Percentiles rank a stretch among this genome's conserved stretches.
These are phyloP conservation scores for Calypte anna DNA, from an alignment of 2,113 vertebrate species.

Conservation along the genomic window DNA sequence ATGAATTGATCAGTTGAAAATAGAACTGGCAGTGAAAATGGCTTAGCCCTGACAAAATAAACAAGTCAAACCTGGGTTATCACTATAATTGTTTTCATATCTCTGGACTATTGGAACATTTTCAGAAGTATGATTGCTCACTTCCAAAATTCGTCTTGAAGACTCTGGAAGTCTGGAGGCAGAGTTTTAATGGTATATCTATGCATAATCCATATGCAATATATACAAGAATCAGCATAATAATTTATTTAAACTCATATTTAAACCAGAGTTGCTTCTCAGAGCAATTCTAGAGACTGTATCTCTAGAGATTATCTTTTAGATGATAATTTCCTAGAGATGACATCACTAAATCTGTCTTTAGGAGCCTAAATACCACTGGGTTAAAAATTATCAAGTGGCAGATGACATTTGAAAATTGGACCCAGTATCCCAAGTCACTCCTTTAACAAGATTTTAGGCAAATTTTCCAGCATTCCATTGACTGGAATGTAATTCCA, in stretches of 20 bases:
- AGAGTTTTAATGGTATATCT: neutral
- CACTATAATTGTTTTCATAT: neutral
- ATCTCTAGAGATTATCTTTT: neutral
- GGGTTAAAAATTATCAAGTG: neutral
- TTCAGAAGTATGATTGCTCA: neutral
- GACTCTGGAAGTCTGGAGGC: neutral
- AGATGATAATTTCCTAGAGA: neutral
- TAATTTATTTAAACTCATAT: neutral
- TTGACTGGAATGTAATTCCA: neutral
- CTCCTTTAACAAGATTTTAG: neutral
- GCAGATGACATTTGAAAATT: neutral
- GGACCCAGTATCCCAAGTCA: neutral
- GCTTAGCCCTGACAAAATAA: neutral
- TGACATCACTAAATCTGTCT: neutral
- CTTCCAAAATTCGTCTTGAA: neutral
- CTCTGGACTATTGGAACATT: neutral
- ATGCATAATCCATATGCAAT: neutral
- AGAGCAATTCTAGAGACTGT: neutral
- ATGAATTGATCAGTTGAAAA: neutral
- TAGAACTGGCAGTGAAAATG: neutral
- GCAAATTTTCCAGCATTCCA: neutral
- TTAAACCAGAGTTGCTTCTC: neutral
- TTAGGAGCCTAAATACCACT: neutral
- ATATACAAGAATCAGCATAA: neutral
- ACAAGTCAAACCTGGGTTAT: neutral